Evolutionary conservation across 2,113 vertebrate species (phyloP).

Genomic region (human (Homo sapiens)): GRCh38 chr2:82581001-82581500

Average conservation of each 20-base stretch:
- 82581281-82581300: not conserved
- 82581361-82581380: not conserved
- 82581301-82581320: not conserved
- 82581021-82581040: not conserved
- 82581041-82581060: not conserved
- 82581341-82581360: not conserved
- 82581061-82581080: not conserved
- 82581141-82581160: not conserved
- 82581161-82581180: not conserved
- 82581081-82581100: not conserved
- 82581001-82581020: not conserved
- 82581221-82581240: not conserved
- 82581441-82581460: not conserved
- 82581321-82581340: not conserved
- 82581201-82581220: not conserved
- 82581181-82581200: not conserved
- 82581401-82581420: not conserved
- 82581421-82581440: not conserved
- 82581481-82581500: not conserved
- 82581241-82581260: not conserved
- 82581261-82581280: not conserved
- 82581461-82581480: not conserved
- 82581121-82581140: not conserved
- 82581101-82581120: not conserved
- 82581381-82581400: not conserved